Percentiles rank a stretch among this genome's conserved stretches.
phyloP scores from a whole-genome alignment of 2,797 vertebrate species.

The Moxostoma hubbsi region DNA sequence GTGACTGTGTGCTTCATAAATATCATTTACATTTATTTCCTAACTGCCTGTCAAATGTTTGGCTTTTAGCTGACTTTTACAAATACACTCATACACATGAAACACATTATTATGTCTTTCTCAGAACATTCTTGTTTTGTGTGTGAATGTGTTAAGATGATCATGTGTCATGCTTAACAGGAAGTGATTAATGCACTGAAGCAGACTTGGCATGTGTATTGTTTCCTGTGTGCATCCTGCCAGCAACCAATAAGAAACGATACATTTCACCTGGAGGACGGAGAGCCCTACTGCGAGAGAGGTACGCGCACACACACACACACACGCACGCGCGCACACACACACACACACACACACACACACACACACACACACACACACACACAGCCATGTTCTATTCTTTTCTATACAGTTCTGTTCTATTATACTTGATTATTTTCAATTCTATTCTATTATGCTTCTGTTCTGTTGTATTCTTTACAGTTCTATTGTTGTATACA shows the following conservation, averaged over 20 bases:
- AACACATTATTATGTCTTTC: slow-evolving; percentile 3
- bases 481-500: no score
- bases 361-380: background rate
- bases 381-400: no score
- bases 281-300: slow-evolving; percentile 94
- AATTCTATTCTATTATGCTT: no score
- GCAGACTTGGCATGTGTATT: slow-evolving; percentile 94
- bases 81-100: slow-evolving; percentile 23
- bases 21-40: background rate
- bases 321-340: no score
- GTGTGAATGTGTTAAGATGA: background rate
- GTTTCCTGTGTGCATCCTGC: slow-evolving; percentile 92
- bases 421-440: no score
- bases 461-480: no score
- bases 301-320: slow-evolving; percentile 74
- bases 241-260: slow-evolving; percentile 93
- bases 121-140: background rate
- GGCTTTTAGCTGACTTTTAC: background rate
- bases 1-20: slow-evolving; percentile 54
- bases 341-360: no score
- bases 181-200: slow-evolving; percentile 98
- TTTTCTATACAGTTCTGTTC: no score
- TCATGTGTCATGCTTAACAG: slow-evolving; percentile 69
- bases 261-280: slow-evolving; percentile 96
- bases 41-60: slow-evolving; percentile 10